Conservation (phyloP, 2,797 vertebrate genomes). For the Erethizon dorsatum region DNA sequence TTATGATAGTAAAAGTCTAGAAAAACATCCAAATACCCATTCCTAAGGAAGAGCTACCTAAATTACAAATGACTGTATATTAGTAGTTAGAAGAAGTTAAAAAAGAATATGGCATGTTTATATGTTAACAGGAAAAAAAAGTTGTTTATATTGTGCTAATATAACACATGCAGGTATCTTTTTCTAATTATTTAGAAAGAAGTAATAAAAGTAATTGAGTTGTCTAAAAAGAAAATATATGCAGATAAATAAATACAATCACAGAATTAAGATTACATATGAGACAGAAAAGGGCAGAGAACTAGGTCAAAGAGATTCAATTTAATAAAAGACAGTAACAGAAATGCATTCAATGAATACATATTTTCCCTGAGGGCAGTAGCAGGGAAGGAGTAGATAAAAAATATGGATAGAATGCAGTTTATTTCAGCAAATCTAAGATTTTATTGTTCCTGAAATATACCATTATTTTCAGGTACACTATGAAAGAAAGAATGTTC, state of each 20-base stretch:
- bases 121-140: neutral
- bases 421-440: conserved; percentile 5
- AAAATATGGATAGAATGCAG: neutral
- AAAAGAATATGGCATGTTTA: neutral
- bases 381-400: neutral
- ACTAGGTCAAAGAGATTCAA: neutral
- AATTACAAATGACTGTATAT: neutral
- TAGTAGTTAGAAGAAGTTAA: neutral
- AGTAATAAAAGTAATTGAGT: neutral
- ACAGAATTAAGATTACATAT: neutral
- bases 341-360: neutral
- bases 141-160: neutral
- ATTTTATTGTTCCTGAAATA: neutral
- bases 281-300: neutral
- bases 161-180: neutral
- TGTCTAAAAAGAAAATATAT: neutral
- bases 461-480: neutral
- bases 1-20: neutral
- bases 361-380: neutral
- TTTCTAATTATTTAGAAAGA: conserved; percentile 13
- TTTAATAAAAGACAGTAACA: neutral
- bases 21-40: neutral
- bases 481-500: neutral
- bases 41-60: neutral
- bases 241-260: neutral